phyloP scores from a whole-genome alignment of 2,797 vertebrate species.

The Syndactyla subalaris region DNA sequence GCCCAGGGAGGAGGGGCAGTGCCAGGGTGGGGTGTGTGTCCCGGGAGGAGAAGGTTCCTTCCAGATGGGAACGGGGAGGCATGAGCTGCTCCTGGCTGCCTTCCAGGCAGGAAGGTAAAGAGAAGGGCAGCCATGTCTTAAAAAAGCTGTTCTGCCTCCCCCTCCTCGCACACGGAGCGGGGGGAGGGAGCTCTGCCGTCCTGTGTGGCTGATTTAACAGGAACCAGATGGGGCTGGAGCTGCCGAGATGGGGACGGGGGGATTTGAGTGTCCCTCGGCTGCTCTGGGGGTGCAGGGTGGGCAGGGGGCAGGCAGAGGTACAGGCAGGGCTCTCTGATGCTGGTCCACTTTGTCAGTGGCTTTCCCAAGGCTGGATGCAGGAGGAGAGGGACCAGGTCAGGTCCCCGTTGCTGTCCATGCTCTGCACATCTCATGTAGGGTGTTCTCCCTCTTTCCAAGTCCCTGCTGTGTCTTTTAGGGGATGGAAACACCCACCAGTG shows the following conservation, averaged over 20 bases:
- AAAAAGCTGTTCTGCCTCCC: constrained; percentile 24
- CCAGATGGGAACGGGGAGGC: constrained; percentile 74
- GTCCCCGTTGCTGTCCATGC: not conserved
- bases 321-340: not conserved
- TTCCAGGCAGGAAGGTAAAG: constrained; percentile 68
- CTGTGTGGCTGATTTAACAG: constrained; percentile 43
- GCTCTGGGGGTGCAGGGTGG: not conserved
- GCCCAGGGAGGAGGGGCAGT: not conserved
- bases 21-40: constrained; percentile 7
- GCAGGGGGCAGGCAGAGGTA: not conserved
- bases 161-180: accelerated
- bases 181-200: not conserved
- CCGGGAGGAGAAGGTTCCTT: constrained; percentile 61
- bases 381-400: not conserved
- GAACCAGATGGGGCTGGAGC: constrained; percentile 64
- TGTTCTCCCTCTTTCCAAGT: not conserved
- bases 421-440: accelerated
- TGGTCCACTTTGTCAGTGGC: not conserved
- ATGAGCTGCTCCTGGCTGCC: constrained; percentile 52
- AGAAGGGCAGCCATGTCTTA: constrained; percentile 48
- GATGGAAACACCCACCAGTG: not conserved
- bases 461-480: not conserved
- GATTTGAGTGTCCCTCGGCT: not conserved
- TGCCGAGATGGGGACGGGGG: not conserved
- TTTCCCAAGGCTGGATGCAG: not conserved